Base-by-base conservation (phyloP, 2,888 invertebrate species). In the Apeira syringaria region DNA sequence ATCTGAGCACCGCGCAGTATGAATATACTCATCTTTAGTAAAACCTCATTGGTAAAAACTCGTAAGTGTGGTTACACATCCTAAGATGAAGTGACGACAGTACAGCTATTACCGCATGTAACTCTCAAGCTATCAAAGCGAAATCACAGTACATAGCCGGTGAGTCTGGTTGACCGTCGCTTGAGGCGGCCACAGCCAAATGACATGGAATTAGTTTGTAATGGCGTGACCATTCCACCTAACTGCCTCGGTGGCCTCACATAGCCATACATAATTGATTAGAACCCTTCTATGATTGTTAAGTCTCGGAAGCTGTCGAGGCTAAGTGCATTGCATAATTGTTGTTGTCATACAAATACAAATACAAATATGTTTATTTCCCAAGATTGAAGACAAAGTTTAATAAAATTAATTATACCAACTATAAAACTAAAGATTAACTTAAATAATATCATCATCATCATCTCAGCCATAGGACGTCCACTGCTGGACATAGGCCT, bases 141-240 rank as follows among this genome's bases (percentile, higher is more conserved):
- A 40, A 50, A 48, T 50, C 55, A 40, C 48, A 22, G 43, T 27
- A 34, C 31, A 41, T 41, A 30, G 17, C 30, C 8, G 38, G 42
- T 40, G 31, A 33, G 29, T 20, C 35, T 18, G 35, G 53, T 52
- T 47, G 69, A 40, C 78, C 80, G 74, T 73, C 69, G 73, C 66
- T 64, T 56, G 61, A 67, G 61, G 79, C 85, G 59, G 79, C 85
- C 86, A 76, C 87, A 87, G 79, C 85, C 87, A 88, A 89, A 90
- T 86, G 86, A 82, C 84, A 76, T 80, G 81, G 84, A 86, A 87
- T 90, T 88, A 88, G 85, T 77, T 64, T 61, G 75, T 88, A 90
- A 90, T 89, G 84, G 89, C 76, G 87, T 74, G 81, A 78, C 85
- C 84, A 88, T 90, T 89, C 77, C 75, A 61, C 61, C 77, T 85